Percentiles rank a stretch among this genome's conserved stretches.
Conservation (phyloP, 2,888 invertebrate species). For the Julus scandinavius region DNA sequence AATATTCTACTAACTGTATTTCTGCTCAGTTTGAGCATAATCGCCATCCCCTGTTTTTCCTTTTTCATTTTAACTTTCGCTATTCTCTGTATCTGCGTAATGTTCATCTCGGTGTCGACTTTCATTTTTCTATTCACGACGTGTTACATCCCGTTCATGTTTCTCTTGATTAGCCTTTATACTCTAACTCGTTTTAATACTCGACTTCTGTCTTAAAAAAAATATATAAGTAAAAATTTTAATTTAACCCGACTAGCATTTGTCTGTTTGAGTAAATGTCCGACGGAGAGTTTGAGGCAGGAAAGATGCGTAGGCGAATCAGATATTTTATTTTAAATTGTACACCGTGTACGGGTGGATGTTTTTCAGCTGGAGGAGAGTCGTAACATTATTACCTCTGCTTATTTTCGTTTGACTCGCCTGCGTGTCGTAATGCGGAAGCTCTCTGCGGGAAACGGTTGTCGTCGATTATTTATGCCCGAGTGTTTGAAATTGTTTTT, state of each 20-base stretch:
- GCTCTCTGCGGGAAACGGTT: not conserved
- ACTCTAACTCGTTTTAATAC: not conserved
- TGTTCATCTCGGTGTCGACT: not conserved
- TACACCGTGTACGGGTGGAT: too few species aligned
- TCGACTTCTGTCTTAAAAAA: not conserved
- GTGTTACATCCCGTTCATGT: conserved; percentile 15
- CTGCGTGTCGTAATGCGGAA: not conserved
- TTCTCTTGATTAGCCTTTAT: not conserved
- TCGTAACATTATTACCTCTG: too few species aligned
- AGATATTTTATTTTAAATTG: too few species aligned
- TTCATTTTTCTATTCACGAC: conserved; percentile 24
- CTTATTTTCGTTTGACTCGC: too few species aligned
- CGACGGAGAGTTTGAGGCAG: not conserved
- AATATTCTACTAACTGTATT: conserved; percentile 23
- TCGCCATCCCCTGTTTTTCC: conserved; percentile 33
- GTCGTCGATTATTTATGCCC: too few species aligned
- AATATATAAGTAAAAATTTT: not conserved
- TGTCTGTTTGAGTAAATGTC: not conserved
- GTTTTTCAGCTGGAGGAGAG: too few species aligned
- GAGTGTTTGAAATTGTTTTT: conserved; percentile 25
- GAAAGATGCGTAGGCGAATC: too few species aligned
- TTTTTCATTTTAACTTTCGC: conserved; percentile 43
- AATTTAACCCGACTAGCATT: not conserved
- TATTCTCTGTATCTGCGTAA: not conserved
- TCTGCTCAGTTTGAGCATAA: not conserved